phyloP scores from a whole-genome alignment of 2,888 invertebrate genomes.

The Spilosoma lubricipeda region DNA sequence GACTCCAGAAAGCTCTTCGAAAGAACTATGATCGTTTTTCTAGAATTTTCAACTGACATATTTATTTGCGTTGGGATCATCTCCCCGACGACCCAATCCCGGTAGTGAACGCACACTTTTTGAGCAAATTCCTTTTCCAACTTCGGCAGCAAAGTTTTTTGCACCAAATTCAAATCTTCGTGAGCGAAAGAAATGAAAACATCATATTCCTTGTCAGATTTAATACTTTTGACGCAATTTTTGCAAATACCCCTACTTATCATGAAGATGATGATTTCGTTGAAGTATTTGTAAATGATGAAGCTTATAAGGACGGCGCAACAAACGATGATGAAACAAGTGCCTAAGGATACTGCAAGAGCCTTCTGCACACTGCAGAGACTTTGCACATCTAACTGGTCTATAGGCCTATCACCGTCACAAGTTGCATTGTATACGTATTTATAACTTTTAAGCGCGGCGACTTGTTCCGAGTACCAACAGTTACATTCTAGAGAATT shows the following conservation, averaged over 20 bases:
- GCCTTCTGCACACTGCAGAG: constrained; percentile 53
- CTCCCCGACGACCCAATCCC: constrained; percentile 92
- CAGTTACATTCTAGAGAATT: constrained; percentile 36
- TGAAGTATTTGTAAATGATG: constrained; percentile 39
- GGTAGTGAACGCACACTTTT: constrained; percentile 89
- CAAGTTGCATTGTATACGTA: constrained; percentile 47
- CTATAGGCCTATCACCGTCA: constrained; percentile 20
- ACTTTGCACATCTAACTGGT: constrained; percentile 22
- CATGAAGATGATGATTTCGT: constrained; percentile 47
- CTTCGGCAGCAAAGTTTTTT: constrained; percentile 88
- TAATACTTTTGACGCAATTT: constrained; percentile 35
- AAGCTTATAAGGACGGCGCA: constrained; percentile 12
- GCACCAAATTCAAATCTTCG: constrained; percentile 90
- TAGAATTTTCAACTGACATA: constrained; percentile 90
- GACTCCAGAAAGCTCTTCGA: constrained; percentile 52
- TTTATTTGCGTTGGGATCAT: constrained; percentile 90
- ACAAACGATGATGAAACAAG: constrained; percentile 28
- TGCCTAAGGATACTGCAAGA: constrained; percentile 20
- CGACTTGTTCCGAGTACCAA: constrained; percentile 17
- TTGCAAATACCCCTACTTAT: constrained; percentile 36
- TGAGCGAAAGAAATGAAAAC: constrained; percentile 94
- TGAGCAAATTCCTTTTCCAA: constrained; percentile 83
- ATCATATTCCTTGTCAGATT: constrained; percentile 85
- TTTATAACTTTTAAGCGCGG: constrained; percentile 8
- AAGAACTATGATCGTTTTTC: constrained; percentile 51